Percentiles rank a stretch among this genome's conserved stretches.
Conservation (phyloP, 2,888 invertebrate species). For the Coelinius sp. region DNA sequence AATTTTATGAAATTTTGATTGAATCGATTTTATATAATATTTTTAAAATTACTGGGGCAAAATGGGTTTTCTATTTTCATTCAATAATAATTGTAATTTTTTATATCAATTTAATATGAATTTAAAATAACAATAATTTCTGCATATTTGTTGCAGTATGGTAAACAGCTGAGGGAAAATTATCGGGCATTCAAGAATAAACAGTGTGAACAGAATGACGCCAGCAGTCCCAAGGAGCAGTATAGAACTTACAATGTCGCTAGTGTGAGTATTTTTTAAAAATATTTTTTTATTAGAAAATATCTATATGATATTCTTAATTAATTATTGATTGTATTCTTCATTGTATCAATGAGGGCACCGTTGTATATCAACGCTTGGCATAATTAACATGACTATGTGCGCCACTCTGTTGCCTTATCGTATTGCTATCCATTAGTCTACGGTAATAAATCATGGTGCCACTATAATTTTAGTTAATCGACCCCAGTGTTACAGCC, state of each 20-base stretch:
- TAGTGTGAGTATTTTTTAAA: conserved; percentile 71
- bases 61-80: too few species aligned
- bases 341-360: neutral
- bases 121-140: neutral
- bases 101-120: too few species aligned
- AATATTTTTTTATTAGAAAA: neutral
- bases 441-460: conserved; percentile 14
- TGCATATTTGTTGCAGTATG: conserved; percentile 73
- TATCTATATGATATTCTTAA: neutral
- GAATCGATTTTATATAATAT: too few species aligned
- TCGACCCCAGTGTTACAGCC: conserved; percentile 5
- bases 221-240: conserved; percentile 71
- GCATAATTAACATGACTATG: neutral
- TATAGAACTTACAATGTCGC: conserved; percentile 72
- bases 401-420: neutral
- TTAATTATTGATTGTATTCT: too few species aligned
- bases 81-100: too few species aligned
- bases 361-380: neutral
- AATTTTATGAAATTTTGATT: too few species aligned
- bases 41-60: too few species aligned
- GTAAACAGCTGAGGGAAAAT: conserved; percentile 76
- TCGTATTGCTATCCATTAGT: neutral
- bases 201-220: conserved; percentile 68
- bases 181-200: conserved; percentile 76
- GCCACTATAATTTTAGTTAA: conserved; percentile 10